These are phyloP conservation scores for Pluvianellus socialis DNA, from an alignment of 2,113 vertebrate species.

Conservation along the genomic window DNA sequence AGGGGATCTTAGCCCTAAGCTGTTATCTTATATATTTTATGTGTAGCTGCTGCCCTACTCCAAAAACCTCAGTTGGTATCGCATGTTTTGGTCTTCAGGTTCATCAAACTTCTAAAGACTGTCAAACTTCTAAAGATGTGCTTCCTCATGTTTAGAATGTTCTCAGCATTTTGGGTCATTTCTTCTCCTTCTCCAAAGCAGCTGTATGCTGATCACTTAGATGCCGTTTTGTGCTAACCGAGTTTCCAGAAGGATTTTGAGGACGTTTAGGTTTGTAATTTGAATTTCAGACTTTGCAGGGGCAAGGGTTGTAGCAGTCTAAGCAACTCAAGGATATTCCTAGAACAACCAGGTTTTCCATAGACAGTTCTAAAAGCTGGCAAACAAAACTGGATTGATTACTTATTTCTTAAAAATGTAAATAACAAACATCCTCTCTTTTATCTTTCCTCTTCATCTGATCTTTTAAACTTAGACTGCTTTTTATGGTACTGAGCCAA, in stretches of 20 bases:
- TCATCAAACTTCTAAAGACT: background rate
- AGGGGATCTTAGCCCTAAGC: background rate
- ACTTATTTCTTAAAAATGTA: background rate
- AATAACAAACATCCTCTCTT: background rate
- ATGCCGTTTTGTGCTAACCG: background rate
- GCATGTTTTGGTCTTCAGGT: background rate
- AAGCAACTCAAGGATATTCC: background rate
- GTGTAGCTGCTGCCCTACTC: background rate
- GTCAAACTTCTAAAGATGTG: background rate
- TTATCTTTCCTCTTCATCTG: background rate
- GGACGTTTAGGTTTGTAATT: background rate
- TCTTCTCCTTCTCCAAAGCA: background rate
- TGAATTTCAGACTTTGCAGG: background rate
- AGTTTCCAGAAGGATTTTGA: background rate
- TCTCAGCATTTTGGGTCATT: background rate
- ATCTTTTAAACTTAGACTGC: background rate
- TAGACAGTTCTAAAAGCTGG: background rate
- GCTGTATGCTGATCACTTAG: background rate
- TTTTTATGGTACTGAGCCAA: background rate
- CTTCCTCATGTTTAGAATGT: background rate
- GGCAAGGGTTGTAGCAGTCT: background rate
- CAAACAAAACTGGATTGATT: background rate
- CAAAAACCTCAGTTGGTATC: background rate
- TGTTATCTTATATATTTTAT: background rate
- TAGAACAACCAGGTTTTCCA: background rate